Conservation (phyloP, 2,797 vertebrate species). For the Eleutherodactylus coqui region DNA sequence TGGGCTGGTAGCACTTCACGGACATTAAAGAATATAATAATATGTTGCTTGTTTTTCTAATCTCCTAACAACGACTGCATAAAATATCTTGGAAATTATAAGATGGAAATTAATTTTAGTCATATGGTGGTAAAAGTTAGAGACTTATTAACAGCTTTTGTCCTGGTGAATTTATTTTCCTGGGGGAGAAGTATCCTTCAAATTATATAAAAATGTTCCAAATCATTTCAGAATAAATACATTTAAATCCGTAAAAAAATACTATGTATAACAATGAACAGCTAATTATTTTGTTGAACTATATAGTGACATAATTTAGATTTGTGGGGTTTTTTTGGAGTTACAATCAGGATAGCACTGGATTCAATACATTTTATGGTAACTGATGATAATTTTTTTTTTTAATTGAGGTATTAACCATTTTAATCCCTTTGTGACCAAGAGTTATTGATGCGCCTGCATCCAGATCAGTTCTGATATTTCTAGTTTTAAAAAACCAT, state of each 20-base stretch:
- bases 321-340: background rate
- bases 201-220: conserved; percentile 10
- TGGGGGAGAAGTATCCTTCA: conserved; percentile 28
- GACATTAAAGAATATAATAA: conserved; percentile 59
- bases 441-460: no score
- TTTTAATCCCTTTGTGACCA: no score
- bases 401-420: no score
- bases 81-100: conserved; percentile 46
- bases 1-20: conserved; percentile 55
- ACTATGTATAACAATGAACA: background rate
- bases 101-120: conserved; percentile 44
- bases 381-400: background rate
- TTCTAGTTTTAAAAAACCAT: no score
- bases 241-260: background rate
- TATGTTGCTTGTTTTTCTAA: conserved; percentile 54
- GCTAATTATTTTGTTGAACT: background rate
- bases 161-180: conserved; percentile 29
- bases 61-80: conserved; percentile 32
- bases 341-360: background rate
- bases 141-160: conserved; percentile 36
- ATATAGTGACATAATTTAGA: background rate
- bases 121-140: conserved; percentile 31
- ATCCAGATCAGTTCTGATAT: no score
- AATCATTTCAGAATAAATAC: conserved; percentile 28
- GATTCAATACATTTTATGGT: background rate